These are phyloP conservation scores for Sinocyclocheilus rhinocerous DNA, from an alignment of 2,113 vertebrate species.

Conservation along the genomic window DNA sequence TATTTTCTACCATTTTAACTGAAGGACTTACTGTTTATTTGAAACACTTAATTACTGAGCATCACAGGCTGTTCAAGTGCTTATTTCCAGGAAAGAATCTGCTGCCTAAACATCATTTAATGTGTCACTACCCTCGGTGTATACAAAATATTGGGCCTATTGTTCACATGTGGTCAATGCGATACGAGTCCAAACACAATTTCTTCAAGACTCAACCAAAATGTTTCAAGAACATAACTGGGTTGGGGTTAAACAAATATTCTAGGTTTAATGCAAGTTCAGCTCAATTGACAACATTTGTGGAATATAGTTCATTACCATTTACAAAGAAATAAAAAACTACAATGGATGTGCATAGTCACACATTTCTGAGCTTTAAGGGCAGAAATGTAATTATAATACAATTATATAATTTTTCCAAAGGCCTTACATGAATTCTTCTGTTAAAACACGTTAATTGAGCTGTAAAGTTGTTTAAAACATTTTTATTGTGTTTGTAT, in stretches of 20 bases:
- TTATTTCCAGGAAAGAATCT: not conserved
- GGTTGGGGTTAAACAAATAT: not conserved
- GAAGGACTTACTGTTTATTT: constrained; percentile 23
- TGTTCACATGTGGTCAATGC: constrained; percentile 23
- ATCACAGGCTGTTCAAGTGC: constrained; percentile 9
- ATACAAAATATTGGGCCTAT: constrained; percentile 21
- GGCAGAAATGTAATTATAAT: too few species aligned
- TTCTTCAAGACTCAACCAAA: constrained; percentile 27
- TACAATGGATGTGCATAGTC: too few species aligned
- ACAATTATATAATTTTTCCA: too few species aligned
- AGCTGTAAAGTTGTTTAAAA: too few species aligned
- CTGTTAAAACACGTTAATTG: not conserved
- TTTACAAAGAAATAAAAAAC: too few species aligned
- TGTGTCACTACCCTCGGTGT: constrained; percentile 23
- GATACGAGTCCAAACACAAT: not conserved
- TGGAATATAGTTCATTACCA: too few species aligned
- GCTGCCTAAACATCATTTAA: too few species aligned
- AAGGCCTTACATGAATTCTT: not conserved
- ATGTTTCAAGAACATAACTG: not conserved
- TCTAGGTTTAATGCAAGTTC: not conserved
- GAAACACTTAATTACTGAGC: constrained; percentile 11
- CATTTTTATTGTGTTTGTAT: too few species aligned
- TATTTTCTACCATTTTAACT: constrained; percentile 31
- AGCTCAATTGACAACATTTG: too few species aligned
- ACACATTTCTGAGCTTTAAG: too few species aligned